Evolutionary conservation across 2,797 vertebrate genomes (phyloP).

Genomic region (Coregonus suidteri): DNA sequence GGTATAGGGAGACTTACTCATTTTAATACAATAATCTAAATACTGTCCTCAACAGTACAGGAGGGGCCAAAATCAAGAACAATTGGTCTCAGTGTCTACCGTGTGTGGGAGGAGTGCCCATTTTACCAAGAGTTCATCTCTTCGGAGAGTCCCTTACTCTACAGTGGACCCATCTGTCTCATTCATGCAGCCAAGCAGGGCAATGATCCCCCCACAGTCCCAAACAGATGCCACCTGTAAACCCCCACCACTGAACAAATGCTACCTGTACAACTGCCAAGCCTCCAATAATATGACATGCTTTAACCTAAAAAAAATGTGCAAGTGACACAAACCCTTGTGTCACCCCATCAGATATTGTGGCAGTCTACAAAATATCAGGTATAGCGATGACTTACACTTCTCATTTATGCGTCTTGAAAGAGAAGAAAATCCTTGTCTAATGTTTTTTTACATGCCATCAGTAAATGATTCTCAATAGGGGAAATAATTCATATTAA

Average conservation of each 20-base stretch:
- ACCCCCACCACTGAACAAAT: background rate
- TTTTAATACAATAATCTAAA: too few relatives aligned
- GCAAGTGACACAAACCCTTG: background rate
- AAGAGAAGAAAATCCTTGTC: background rate
- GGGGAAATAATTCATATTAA: background rate
- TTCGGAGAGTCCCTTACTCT: slow-evolving; percentile 28
- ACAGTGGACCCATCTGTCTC: slow-evolving; percentile 48
- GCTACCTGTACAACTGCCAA: background rate
- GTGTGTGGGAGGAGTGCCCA: background rate
- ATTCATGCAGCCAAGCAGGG: slow-evolving; percentile 28
- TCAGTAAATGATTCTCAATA: background rate
- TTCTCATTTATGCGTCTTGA: background rate
- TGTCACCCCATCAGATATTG: background rate
- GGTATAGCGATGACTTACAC: background rate
- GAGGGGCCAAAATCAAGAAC: too few relatives aligned
- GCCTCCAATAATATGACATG: background rate
- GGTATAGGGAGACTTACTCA: too few relatives aligned
- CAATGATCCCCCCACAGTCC: slow-evolving; percentile 17
- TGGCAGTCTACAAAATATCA: too few relatives aligned
- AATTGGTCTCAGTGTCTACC: too few relatives aligned
- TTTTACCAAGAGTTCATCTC: slow-evolving; percentile 24
- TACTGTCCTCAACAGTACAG: too few relatives aligned
- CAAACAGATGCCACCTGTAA: slow-evolving; percentile 22
- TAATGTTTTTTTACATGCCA: background rate
- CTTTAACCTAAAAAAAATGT: background rate